Evolutionary conservation across 2,797 vertebrate species (phyloP).

Genomic region (Clarias fuscus): DNA sequence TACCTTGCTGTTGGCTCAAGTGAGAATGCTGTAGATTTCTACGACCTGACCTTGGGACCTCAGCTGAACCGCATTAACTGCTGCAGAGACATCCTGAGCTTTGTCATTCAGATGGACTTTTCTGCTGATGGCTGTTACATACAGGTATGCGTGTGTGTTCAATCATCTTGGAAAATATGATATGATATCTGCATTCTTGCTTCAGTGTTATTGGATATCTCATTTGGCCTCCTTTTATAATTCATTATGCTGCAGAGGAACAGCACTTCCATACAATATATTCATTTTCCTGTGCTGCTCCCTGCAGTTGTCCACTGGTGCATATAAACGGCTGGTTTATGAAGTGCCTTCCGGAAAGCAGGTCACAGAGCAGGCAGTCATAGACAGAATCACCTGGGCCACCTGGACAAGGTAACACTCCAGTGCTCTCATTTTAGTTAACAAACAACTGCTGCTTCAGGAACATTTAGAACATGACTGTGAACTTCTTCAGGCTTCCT

Average conservation of each 20-base stretch:
- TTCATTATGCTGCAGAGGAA: neutral
- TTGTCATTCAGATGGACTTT: slow-evolving; percentile 97
- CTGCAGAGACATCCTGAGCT: slow-evolving; percentile 94
- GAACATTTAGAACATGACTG: neutral
- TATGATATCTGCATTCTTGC: neutral
- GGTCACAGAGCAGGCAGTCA: slow-evolving; percentile 86
- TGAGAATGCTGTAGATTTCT: slow-evolving; percentile 93
- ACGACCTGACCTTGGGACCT: slow-evolving; percentile 88
- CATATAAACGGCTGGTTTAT: slow-evolving; percentile 94
- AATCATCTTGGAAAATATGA: neutral
- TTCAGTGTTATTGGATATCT: neutral
- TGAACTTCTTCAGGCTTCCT: neutral
- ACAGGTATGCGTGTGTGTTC: slow-evolving; percentile 66
- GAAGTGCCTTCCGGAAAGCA: slow-evolving; percentile 98
- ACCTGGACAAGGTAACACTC: slow-evolving; percentile 92
- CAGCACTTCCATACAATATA: neutral
- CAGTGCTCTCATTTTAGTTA: neutral
- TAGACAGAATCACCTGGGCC: slow-evolving; percentile 98
- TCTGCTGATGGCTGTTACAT: slow-evolving; percentile 84
- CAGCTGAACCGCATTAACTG: slow-evolving; percentile 93
- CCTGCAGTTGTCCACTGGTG: slow-evolving; percentile 91
- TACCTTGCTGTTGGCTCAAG: slow-evolving; percentile 93
- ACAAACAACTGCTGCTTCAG: neutral
- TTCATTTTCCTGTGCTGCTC: slow-evolving; percentile 7
- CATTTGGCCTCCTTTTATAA: neutral